phyloP scores from a whole-genome alignment of 2,888 invertebrate species.

The Drosophila kuntzei region DNA sequence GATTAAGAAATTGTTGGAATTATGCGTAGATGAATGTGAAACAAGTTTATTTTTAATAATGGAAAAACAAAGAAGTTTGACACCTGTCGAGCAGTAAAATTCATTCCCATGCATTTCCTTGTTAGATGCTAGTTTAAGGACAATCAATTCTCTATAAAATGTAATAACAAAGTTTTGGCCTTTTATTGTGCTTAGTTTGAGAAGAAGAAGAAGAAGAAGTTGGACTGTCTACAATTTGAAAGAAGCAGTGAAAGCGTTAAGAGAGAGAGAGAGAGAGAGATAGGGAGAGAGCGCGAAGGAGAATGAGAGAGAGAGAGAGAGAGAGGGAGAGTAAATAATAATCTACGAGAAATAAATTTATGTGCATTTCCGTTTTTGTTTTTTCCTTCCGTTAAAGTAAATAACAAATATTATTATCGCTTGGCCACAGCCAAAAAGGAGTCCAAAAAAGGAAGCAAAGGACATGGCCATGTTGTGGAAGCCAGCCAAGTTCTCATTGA shows the following conservation, averaged over 20 bases:
- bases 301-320: conserved; percentile 11
- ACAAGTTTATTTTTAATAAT: background rate
- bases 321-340: conserved; percentile 58
- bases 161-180: conserved; percentile 15
- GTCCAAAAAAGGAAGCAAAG: conserved; percentile 18
- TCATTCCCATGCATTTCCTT: background rate
- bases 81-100: background rate
- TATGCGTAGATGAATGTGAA: background rate
- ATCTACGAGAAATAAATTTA: conserved; percentile 83
- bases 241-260: background rate
- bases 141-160: conserved; percentile 9
- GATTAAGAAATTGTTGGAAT: background rate
- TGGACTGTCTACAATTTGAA: conserved; percentile 11
- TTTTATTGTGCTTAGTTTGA: conserved; percentile 6
- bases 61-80: background rate
- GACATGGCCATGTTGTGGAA: conserved; percentile 16
- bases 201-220: background rate
- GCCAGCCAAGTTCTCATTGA: conserved; percentile 40
- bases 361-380: conserved; percentile 83
- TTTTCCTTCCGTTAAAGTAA: conserved; percentile 84
- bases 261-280: background rate
- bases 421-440: conserved; percentile 61
- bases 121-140: background rate
- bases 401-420: conserved; percentile 85
- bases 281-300: too few species aligned